Conservation (phyloP, 2,888 invertebrate genomes). For the Troides aeacus region DNA sequence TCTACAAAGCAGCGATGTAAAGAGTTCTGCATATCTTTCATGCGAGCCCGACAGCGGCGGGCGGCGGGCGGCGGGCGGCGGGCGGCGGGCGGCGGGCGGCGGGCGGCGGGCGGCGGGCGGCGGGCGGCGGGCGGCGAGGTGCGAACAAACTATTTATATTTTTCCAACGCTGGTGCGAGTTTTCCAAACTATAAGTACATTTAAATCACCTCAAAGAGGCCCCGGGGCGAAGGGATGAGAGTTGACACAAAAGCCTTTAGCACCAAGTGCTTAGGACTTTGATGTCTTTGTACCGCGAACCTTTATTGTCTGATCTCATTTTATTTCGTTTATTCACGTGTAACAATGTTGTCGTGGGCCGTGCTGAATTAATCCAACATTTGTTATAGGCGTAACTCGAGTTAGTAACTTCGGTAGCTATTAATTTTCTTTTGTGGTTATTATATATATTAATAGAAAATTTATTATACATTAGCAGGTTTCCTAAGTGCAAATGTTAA, state of each 20-base stretch:
- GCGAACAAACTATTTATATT: slow-evolving; percentile 25
- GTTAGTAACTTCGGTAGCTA: no score
- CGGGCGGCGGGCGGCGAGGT: slow-evolving; percentile 5
- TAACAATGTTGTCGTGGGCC: background rate
- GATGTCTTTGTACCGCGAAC: slow-evolving; percentile 14
- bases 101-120: slow-evolving; percentile 13
- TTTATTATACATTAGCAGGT: no score
- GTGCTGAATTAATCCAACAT: no score
- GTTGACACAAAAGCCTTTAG: slow-evolving; percentile 24
- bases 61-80: slow-evolving; percentile 14
- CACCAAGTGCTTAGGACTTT: slow-evolving; percentile 22
- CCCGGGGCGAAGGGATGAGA: slow-evolving; percentile 14
- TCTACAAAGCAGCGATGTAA: no score
- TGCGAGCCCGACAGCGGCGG: background rate
- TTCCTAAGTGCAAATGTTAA: no score
- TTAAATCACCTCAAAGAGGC: slow-evolving; percentile 13
- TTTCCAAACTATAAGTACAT: slow-evolving; percentile 25
- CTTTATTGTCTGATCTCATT: slow-evolving; percentile 14
- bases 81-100: slow-evolving; percentile 4
- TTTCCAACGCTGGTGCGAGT: slow-evolving; percentile 15
- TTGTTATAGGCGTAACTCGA: no score
- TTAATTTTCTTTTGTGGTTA: no score
- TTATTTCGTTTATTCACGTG: slow-evolving; percentile 17
- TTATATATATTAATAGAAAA: no score
- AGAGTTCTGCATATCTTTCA: no score